These are phyloP conservation scores for Phymastichus coffea DNA, from an alignment of 1,140 invertebrate species.

Conservation along the genomic window DNA sequence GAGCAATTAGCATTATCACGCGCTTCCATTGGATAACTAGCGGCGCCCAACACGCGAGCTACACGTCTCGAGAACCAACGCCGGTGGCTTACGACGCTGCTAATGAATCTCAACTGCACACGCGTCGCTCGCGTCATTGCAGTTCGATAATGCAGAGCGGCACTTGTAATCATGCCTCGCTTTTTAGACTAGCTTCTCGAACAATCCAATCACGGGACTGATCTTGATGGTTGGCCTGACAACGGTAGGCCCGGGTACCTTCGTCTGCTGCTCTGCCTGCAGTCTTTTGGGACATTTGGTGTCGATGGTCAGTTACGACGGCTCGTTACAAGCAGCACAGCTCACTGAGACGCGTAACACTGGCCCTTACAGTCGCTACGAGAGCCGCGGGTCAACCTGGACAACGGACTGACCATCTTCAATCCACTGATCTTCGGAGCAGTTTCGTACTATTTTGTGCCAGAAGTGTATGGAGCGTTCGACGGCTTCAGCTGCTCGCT, in stretches of 20 bases:
- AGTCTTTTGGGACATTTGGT: slow-evolving; percentile 49
- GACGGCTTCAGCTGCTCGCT: slow-evolving; percentile 41
- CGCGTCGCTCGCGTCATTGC: no score
- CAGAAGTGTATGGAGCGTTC: slow-evolving; percentile 42
- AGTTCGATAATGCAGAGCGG: no score
- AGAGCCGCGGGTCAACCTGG: slow-evolving; percentile 40
- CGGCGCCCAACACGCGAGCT: no score
- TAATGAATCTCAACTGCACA: no score
- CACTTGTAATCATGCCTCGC: no score
- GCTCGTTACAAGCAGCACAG: not conserved
- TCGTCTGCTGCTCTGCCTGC: slow-evolving; percentile 37
- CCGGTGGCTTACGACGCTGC: no score
- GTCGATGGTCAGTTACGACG: slow-evolving; percentile 53
- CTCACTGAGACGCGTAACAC: no score
- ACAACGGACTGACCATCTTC: slow-evolving; percentile 50
- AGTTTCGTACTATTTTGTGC: slow-evolving; percentile 45
- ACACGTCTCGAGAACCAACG: no score
- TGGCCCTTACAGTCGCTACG: slow-evolving; percentile 44
- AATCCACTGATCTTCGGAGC: slow-evolving; percentile 54
- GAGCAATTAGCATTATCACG: no score
- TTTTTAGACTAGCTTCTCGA: no score
- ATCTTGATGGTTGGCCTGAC: slow-evolving; percentile 47
- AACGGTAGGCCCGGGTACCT: slow-evolving; percentile 37
- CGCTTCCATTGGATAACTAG: no score
- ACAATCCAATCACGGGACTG: slow-evolving; percentile 55